Evolutionary conservation across 2,113 vertebrate genomes (phyloP).

Genomic region (Pseudolaguvia tuberculata): DNA sequence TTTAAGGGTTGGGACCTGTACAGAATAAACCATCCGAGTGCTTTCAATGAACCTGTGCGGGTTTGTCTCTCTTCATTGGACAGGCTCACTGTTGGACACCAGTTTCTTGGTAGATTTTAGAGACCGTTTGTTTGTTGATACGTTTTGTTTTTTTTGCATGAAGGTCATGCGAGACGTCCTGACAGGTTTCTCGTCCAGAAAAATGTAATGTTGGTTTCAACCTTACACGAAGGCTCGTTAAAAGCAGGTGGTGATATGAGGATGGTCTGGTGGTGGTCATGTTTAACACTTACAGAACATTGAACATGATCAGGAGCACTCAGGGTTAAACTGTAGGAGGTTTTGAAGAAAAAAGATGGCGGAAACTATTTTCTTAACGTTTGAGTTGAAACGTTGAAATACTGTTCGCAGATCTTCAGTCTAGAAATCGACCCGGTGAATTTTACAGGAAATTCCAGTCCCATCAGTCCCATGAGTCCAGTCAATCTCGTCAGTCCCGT

Average conservation of each 20-base stretch:
- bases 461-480: too few species aligned
- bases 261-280: too few species aligned
- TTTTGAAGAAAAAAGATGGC: background rate
- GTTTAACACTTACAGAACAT: too few species aligned
- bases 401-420: too few species aligned
- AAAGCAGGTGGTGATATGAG: slow-evolving; percentile 27
- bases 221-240: slow-evolving; percentile 15
- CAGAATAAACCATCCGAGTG: slow-evolving; percentile 44
- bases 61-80: slow-evolving; percentile 4
- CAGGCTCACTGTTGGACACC: background rate
- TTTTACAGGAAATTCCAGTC: background rate
- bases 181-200: background rate
- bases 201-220: background rate
- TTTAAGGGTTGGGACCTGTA: slow-evolving; percentile 45
- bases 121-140: background rate
- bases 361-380: too few species aligned
- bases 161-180: too few species aligned
- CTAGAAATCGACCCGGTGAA: background rate
- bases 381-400: background rate
- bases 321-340: background rate
- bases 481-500: too few species aligned
- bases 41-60: background rate
- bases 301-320: background rate
- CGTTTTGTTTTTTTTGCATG: background rate
- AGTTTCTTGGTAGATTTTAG: background rate